Percentiles rank a stretch among this genome's conserved stretches.
phyloP scores from a whole-genome alignment of 1,140 invertebrate genomes.

The Neodiprion virginianus region DNA sequence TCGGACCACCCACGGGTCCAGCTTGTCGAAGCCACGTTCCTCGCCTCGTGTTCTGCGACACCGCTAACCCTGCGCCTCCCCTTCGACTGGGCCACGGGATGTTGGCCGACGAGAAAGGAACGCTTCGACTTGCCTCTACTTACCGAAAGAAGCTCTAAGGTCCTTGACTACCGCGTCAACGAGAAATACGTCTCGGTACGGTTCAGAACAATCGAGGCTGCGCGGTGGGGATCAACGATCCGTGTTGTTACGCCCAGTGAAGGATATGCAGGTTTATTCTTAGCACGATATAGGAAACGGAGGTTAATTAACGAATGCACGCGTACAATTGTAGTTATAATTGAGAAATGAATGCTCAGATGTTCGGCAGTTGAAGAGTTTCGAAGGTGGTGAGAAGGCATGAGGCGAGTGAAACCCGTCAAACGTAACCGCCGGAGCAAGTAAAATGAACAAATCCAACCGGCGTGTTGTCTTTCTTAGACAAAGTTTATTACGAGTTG shows the following conservation, averaged over 20 bases:
- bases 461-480: not conserved
- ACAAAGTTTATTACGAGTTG: not conserved
- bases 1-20: slow-evolving; percentile 10
- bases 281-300: no score
- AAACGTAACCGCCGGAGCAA: not conserved
- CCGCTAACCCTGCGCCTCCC: not conserved
- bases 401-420: not conserved
- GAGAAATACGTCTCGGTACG: no score
- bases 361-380: not conserved
- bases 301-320: no score
- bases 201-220: no score
- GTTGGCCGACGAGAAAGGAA: not conserved
- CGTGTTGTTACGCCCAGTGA: no score
- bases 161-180: no score
- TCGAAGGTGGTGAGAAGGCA: not conserved
- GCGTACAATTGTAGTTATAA: no score
- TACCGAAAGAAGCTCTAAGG: not conserved
- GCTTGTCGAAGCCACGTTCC: not conserved
- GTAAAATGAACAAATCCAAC: not conserved
- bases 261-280: no score
- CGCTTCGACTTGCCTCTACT: not conserved
- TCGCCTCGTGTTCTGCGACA: slow-evolving; percentile 7
- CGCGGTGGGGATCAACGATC: no score
- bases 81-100: not conserved
- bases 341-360: not conserved